Base-by-base conservation (phyloP, 2,888 invertebrate species). In the Melanotus villosus region DNA sequence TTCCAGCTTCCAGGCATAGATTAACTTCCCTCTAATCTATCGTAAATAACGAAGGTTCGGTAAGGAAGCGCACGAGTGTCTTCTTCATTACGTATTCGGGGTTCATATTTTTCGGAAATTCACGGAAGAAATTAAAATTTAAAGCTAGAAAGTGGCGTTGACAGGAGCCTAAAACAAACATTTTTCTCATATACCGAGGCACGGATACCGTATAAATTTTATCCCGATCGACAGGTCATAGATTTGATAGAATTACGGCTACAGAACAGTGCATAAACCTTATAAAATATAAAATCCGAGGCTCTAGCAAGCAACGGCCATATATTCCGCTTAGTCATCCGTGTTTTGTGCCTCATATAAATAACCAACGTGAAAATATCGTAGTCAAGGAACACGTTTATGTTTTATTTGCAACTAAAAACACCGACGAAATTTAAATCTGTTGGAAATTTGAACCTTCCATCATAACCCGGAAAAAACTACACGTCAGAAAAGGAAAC, bases 181-280 rank as follows among this genome's bases (percentile, higher is more conserved):
- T 58, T 65, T 58, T 47, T 16, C 65, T 50, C 56, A 45, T 56
- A 50, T 21, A 10, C 56, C 18, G 23, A 43, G 23, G 58, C 58
- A 52, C 58, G 58, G 56, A 54, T 57, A 45, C 32, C 38, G 32
- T 47, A 71, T 71, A 71, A 68, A 67, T 71, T 68, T 68, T 56
- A 59, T 56, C 45, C 45, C 67, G 65, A 68, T 71, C 68, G 71
- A 71, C 71, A 71, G 68, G 64, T 65, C 68, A 68, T 65, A 71
- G 71, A 71, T 71, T 71, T 71, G 67, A 71, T 65, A 68, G 64
- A 67, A 71, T 68, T 67, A 71, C 65, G 66, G 63, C 63, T 41
- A 38, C 68, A 56, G 64, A 68, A 68, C 60, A 67, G 64, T 71
- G 68, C 71, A 71, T 71, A 71, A 71, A 65, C 71, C 68, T 71